phyloP scores from a whole-genome alignment of 2,113 vertebrate species.

The Leptosomus discolor region DNA sequence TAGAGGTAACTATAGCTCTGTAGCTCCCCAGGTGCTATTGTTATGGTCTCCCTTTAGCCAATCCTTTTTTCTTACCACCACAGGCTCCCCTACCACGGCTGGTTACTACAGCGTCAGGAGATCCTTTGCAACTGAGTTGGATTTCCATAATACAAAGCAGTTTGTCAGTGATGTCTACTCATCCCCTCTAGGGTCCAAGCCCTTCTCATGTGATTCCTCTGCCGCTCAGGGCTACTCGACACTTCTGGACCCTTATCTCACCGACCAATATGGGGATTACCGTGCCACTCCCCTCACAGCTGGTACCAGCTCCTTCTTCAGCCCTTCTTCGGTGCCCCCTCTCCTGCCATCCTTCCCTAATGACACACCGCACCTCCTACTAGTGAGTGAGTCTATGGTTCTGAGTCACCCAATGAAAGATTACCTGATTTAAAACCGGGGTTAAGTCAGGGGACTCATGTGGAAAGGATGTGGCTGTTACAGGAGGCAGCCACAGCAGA shows the following conservation, averaged over 20 bases:
- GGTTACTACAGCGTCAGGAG: conserved; percentile 84
- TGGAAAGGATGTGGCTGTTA: not conserved
- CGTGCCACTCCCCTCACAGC: conserved; percentile 72
- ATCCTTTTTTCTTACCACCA: not conserved
- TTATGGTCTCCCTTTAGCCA: not conserved
- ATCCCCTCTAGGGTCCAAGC: conserved; percentile 74
- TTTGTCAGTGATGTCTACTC: conserved; percentile 77
- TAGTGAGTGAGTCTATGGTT: conserved; percentile 74
- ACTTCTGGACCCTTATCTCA: conserved; percentile 84
- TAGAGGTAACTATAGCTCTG: not conserved
- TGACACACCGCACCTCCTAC: conserved; percentile 80
- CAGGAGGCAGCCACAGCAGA: not conserved
- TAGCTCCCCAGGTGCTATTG: not conserved
- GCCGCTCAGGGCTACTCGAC: conserved; percentile 74
- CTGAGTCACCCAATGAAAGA: not conserved
- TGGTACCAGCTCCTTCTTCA: conserved; percentile 72
- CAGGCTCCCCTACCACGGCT: conserved; percentile 81
- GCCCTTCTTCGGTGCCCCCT: conserved; percentile 76
- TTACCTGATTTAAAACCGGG: not conserved
- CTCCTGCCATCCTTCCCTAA: conserved; percentile 80
- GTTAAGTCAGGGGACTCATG: rapidly evolving
- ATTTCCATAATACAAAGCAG: conserved; percentile 82
- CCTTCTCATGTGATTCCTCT: conserved; percentile 81
- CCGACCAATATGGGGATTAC: conserved; percentile 83
- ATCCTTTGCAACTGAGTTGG: conserved; percentile 82